phyloP scores from a whole-genome alignment of 1,140 invertebrate genomes.

The Diachasma alloeum region DNA sequence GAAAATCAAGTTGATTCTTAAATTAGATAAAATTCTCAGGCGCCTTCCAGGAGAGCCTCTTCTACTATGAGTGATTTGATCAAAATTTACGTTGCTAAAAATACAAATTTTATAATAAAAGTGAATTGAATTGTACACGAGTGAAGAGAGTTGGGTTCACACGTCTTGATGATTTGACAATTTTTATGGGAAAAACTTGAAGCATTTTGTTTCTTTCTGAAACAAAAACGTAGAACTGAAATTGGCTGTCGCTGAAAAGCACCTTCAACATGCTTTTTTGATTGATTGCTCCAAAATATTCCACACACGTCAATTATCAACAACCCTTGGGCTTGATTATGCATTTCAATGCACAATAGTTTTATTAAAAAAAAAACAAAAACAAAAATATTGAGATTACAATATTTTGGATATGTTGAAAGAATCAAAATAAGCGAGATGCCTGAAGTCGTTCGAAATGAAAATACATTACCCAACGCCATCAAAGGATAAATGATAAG shows the following conservation, averaged over 20 bases:
- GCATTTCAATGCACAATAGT: neutral
- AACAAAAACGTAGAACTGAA: neutral
- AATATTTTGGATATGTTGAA: neutral
- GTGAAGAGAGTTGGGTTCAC: neutral
- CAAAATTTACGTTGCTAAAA: neutral
- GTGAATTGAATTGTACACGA: neutral
- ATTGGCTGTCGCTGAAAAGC: conserved; percentile 40
- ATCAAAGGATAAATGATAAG: conserved; percentile 27
- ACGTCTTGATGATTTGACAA: neutral
- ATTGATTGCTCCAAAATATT: conserved; percentile 17
- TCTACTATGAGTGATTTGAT: neutral
- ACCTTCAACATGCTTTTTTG: neutral
- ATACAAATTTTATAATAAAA: too few relatives aligned
- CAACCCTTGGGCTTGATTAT: too few relatives aligned
- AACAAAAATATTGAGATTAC: neutral
- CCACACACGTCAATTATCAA: neutral
- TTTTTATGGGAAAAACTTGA: too few relatives aligned
- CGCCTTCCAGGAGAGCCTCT: conserved; percentile 32
- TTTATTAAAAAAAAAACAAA: neutral
- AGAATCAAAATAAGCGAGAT: neutral
- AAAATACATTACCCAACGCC: conserved; percentile 46
- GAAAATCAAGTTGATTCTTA: conserved; percentile 34
- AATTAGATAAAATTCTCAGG: conserved; percentile 22
- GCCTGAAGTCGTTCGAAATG: conserved; percentile 11
- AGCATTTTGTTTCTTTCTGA: neutral